Evolutionary conservation across 2,113 vertebrate species (phyloP).

Genomic region (Lophochroa leadbeateri): DNA sequence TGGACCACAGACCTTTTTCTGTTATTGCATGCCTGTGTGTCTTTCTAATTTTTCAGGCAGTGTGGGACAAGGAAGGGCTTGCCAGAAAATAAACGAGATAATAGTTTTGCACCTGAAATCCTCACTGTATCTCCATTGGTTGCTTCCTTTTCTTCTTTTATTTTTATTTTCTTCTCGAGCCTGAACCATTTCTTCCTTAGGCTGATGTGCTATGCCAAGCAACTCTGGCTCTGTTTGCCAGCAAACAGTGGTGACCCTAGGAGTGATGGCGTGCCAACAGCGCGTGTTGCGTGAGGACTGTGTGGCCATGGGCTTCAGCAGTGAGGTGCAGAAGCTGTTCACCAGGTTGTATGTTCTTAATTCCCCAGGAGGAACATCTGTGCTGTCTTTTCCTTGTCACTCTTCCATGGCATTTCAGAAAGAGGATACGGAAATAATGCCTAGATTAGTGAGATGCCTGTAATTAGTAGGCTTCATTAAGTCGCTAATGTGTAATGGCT

Average conservation of each 20-base stretch:
- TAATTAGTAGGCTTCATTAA: background rate
- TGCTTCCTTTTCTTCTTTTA: background rate
- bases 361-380: background rate
- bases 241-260: no score
- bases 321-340: rapidly evolving
- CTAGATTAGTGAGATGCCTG: background rate
- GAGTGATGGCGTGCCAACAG: rapidly evolving
- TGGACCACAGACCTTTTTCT: rapidly evolving
- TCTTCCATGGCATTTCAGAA: background rate
- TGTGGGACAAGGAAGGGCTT: background rate
- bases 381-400: background rate
- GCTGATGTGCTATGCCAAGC: background rate
- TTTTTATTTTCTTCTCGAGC: background rate
- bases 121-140: background rate
- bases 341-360: background rate
- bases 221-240: background rate
- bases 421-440: rapidly evolving
- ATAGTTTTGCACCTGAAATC: background rate
- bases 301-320: rapidly evolving
- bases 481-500: background rate
- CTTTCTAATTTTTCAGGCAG: background rate
- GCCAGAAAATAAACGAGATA: background rate
- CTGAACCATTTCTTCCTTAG: background rate
- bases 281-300: rapidly evolving
- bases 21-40: no score